Percentiles rank a stretch among this genome's conserved stretches.
Evolutionary conservation across 2,797 vertebrate species (phyloP).

Genomic region (Brotula barbata): DNA sequence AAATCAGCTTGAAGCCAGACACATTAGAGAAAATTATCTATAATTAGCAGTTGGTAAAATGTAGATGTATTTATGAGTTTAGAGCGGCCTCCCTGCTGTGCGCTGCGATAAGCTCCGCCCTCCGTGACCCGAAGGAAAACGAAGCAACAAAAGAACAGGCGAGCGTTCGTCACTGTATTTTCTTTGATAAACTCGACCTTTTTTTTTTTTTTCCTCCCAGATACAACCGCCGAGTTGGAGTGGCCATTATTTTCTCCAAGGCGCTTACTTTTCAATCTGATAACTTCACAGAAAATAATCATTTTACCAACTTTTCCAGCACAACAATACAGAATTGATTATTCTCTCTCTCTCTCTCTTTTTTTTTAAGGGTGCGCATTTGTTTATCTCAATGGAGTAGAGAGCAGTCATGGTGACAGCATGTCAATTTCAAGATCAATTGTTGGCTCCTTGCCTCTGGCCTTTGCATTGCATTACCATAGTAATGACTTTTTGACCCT

Average conservation of each 20-base stretch:
- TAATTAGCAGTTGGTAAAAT: slow-evolving; percentile 28
- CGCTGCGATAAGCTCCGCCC: slow-evolving; percentile 11
- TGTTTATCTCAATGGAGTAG: slow-evolving; percentile 80
- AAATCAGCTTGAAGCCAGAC: slow-evolving; percentile 32
- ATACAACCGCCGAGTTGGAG: no score
- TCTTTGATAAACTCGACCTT: neutral
- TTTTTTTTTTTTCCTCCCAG: neutral
- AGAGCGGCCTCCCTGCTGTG: neutral
- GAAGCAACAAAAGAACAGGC: neutral
- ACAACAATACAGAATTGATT: slow-evolving; percentile 66
- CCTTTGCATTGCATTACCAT: slow-evolving; percentile 80
- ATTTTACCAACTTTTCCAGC: slow-evolving; percentile 61
- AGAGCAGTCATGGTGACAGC: slow-evolving; percentile 75
- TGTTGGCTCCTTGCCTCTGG: slow-evolving; percentile 75
- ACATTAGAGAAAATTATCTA: slow-evolving; percentile 17
- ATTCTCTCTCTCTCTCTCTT: slow-evolving; percentile 55
- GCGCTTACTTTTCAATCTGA: slow-evolving; percentile 53
- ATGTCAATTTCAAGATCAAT: slow-evolving; percentile 84
- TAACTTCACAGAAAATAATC: slow-evolving; percentile 66
- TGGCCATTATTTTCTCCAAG: neutral
- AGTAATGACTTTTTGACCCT: slow-evolving; percentile 78
- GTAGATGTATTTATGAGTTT: slow-evolving; percentile 21
- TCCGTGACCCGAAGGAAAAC: slow-evolving; percentile 7
- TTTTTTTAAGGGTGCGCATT: slow-evolving; percentile 67
- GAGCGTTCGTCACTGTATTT: neutral